Conservation (phyloP, 2,888 invertebrate genomes). For the Hedya salicella region DNA sequence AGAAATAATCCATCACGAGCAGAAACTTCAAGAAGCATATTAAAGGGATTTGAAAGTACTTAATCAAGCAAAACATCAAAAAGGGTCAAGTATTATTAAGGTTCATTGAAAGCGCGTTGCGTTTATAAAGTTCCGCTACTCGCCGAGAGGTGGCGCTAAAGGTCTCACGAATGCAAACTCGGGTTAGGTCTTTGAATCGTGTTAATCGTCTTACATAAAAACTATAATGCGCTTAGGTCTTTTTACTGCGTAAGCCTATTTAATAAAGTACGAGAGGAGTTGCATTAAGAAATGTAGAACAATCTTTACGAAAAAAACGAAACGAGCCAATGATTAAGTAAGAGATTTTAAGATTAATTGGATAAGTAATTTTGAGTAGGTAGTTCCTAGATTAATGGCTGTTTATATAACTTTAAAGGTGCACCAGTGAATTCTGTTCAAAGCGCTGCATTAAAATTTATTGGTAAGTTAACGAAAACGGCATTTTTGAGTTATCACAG, state of each 20-base stretch:
- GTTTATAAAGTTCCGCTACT: constrained; percentile 57
- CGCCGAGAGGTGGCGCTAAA: constrained; percentile 68
- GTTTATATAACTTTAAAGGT: neutral
- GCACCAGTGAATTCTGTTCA: too few relatives aligned
- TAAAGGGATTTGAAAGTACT: constrained; percentile 40
- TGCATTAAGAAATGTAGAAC: constrained; percentile 21
- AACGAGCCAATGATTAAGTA: constrained; percentile 10
- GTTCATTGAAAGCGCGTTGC: constrained; percentile 4
- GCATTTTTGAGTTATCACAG: neutral
- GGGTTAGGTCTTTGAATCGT: constrained; percentile 22
- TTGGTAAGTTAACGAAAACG: too few relatives aligned
- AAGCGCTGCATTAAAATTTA: too few relatives aligned
- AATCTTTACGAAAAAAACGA: constrained; percentile 16
- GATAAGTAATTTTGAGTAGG: neutral
- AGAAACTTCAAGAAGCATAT: constrained; percentile 31
- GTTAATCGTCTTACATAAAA: constrained; percentile 32
- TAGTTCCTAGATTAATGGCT: constrained; percentile 1
- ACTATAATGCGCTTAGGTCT: constrained; percentile 28
- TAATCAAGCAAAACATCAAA: constrained; percentile 37
- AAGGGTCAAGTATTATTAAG: constrained; percentile 36
- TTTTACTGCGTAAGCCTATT: constrained; percentile 31
- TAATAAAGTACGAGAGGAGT: constrained; percentile 14
- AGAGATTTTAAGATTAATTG: neutral
- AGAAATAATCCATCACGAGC: constrained; percentile 28
- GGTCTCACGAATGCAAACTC: constrained; percentile 30